Base-by-base conservation (phyloP, 2,797 vertebrate species). In the Ptychadena robeensis region DNA sequence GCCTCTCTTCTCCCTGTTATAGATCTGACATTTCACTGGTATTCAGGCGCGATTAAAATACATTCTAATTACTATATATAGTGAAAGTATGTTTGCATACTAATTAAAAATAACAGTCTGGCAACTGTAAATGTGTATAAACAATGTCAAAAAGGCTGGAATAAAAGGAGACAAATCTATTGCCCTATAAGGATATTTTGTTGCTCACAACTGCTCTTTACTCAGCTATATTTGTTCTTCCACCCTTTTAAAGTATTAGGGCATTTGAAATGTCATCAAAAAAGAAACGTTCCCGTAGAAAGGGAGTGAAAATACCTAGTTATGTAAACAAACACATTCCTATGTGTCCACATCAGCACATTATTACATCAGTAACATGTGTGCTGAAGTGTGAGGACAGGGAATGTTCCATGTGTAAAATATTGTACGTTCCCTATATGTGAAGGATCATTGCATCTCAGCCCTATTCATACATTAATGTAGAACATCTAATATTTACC, bases 61-160 rank as follows among this genome's bases (percentile, higher is more conserved):
- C 78, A 93, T 87, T 86, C 87, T 86, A 87, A 87, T 82, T 89
- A 9, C 82, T 92, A 91, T 89, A 90, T 90, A 93, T 91, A 94
- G 91, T 76, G 87, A 89, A 87, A 38, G 27, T 89, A 86, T 86
- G 34, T 91, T 91, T 84, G 87, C 90, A 76, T 83, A 86, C 80
- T 89, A 88, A 92, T 90, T 92, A 90, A 92, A 92, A 92, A 88
- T 87, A 91, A 87, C 44, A 85, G 86, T 79, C 83, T 90, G 80
- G 80, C 87, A 88, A 90, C 88, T 89, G 80, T 76, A 89, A 91
- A 87, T 76, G 67, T 78, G 35, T 71, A 86, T 86, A 87, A 92
- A 92, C 82, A 89, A 78, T 88, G 88, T 87, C 72, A 31, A 84
- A 87, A 90, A 88, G 87, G 44, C 31, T 85, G 63, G 86, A 87